Evolutionary conservation across 64 coral and sea anemone species (phyloP), one percentile per base, ranked within the genome.

Genomic region (Stichodactyla mertensii): DNA sequence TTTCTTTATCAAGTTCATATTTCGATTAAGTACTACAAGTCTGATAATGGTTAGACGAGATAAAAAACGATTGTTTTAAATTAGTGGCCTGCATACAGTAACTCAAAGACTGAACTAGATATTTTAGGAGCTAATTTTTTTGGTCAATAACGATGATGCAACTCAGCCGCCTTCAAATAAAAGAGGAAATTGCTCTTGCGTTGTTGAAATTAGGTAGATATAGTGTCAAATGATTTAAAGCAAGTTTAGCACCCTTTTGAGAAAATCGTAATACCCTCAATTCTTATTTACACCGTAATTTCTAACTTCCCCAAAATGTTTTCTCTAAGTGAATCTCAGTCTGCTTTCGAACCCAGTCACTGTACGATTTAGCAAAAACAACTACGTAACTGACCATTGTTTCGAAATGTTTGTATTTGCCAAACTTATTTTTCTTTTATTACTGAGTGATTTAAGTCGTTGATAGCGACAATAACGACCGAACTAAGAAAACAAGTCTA

Each of bases 1-100:
- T 74, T 74, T 74, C 69, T 74, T 36, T 74, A 74, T 36, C 69
- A 31, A 74, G 23, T 74, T 74, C n/a, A 74, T 74, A 74, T 74
- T 74, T 74, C 69, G 23, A 27, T 74, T 74, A 74, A 74, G 69
- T 74, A 74, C 69, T 28, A 74, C 69, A 74, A 74, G 69, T 27
- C 69, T 74, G 69, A 26, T 74, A 74, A 74, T 74, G 69, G n/a
- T 36, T 74, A 27, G 69, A 74, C 10, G 10, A 74, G 69, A 74
- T 74, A 74, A 74, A 27, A 31, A 2, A 27, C 24, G 24, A 31
- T 74, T 74, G 69, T 74, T 31, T 31, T 36, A 74, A 23, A 74
- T 74, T 74, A 74, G 22, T 14, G 36, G 36, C 36, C 36, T 45
- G 36, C 36, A 45, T 45, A 9, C 64, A 69, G 11, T 20, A 20